A percentile compares a stretch with the other conserved stretches of the same genome.
Conservation (phyloP, 2,888 invertebrate genomes). For the Phortica magna region DNA sequence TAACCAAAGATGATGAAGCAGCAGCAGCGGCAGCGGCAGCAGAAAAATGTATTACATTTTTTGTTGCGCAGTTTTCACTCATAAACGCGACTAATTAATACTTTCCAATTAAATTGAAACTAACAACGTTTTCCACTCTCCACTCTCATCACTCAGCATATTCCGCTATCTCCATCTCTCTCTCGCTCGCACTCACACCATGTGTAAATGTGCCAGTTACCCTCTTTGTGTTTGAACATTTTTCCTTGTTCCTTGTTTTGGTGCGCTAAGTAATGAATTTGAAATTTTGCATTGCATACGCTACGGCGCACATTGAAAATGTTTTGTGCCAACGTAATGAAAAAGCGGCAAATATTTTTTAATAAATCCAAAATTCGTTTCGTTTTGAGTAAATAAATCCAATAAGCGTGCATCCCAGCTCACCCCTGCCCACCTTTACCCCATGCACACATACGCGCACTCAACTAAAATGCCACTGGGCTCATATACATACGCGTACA, state of each 20-base stretch:
- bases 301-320: background rate
- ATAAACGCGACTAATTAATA: conserved; percentile 13
- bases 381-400: conserved; percentile 14
- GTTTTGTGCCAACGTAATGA: background rate
- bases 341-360: background rate
- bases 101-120: background rate
- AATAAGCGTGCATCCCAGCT: background rate
- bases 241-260: background rate
- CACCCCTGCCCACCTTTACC: background rate
- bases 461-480: background rate
- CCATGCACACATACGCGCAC: conserved; percentile 5
- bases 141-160: background rate
- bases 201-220: too few species aligned
- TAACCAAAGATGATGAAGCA: background rate
- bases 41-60: background rate
- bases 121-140: background rate
- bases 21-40: background rate
- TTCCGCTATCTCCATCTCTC: background rate
- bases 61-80: background rate
- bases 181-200: background rate
- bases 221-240: too few species aligned
- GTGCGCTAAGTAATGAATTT: background rate
- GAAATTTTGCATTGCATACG: conserved; percentile 17
- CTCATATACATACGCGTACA: too few species aligned
- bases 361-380: background rate